phyloP scores from a whole-genome alignment of 2,113 vertebrate genomes.

The Theristicus caerulescens region DNA sequence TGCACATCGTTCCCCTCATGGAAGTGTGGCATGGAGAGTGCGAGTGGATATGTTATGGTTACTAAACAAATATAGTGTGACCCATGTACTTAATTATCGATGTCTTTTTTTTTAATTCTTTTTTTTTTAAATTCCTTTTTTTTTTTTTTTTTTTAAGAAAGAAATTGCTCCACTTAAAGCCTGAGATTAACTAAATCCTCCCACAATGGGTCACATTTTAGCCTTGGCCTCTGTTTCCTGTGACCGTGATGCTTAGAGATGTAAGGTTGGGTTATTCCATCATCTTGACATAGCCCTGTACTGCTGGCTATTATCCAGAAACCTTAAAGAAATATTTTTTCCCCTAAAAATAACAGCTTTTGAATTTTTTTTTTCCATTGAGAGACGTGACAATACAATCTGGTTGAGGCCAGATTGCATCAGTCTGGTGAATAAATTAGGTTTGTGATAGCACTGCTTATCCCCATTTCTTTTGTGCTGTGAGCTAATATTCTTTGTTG shows the following conservation, averaged over 20 bases:
- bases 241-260: constrained; percentile 44
- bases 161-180: neutral
- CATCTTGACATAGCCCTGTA: constrained; percentile 57
- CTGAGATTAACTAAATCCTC: constrained; percentile 39
- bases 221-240: constrained; percentile 62
- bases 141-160: neutral
- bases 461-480: neutral
- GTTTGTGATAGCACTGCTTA: constrained; percentile 19
- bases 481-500: neutral
- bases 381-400: constrained; percentile 15
- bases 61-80: neutral
- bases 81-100: neutral
- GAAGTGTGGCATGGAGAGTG: neutral
- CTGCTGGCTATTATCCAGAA: constrained; percentile 52
- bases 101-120: neutral
- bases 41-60: neutral
- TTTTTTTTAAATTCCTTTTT: neutral
- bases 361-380: neutral
- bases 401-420: constrained; percentile 16
- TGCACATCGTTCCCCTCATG: neutral
- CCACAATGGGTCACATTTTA: constrained; percentile 47
- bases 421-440: constrained; percentile 29
- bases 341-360: constrained; percentile 46
- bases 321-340: constrained; percentile 31
- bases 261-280: constrained; percentile 59